Evolutionary conservation across 2,888 invertebrate genomes (phyloP).

Genomic region (Agrochola litura): DNA sequence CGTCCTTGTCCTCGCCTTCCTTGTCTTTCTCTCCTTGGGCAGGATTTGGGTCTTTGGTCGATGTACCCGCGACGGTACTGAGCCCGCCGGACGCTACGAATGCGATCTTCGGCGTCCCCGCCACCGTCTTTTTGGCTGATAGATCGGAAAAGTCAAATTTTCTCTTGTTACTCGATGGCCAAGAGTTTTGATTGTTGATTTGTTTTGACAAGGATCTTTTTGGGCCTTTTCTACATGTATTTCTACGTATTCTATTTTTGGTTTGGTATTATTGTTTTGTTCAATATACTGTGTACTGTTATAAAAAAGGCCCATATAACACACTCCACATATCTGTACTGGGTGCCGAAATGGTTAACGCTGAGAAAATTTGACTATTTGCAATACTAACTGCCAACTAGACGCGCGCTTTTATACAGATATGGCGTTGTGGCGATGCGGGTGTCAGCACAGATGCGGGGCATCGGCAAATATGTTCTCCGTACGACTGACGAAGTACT

Average conservation of each 20-base stretch:
- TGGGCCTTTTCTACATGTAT: constrained; percentile 74
- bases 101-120: constrained; percentile 94
- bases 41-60: constrained; percentile 64
- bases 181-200: constrained; percentile 34
- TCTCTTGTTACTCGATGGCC: constrained; percentile 73
- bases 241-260: constrained; percentile 12
- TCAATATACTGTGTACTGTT: constrained; percentile 25
- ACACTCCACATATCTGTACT: constrained; percentile 88
- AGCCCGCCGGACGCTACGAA: constrained; percentile 95
- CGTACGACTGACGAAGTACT: constrained; percentile 53
- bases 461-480: constrained; percentile 78
- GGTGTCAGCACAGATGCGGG: constrained; percentile 75
- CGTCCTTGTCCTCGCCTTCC: constrained; percentile 79
- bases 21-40: constrained; percentile 74
- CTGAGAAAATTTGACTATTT: constrained; percentile 86
- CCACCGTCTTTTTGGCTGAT: constrained; percentile 87
- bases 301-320: constrained; percentile 81
- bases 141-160: constrained; percentile 84
- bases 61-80: constrained; percentile 89
- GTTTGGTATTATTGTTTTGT: constrained; percentile 12
- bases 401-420: constrained; percentile 84
- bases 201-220: constrained; percentile 41
- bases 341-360: constrained; percentile 69
- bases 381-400: constrained; percentile 78
- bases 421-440: constrained; percentile 85